Base-by-base conservation (phyloP, 2,888 invertebrate species). In the Amaurobius ferox region DNA sequence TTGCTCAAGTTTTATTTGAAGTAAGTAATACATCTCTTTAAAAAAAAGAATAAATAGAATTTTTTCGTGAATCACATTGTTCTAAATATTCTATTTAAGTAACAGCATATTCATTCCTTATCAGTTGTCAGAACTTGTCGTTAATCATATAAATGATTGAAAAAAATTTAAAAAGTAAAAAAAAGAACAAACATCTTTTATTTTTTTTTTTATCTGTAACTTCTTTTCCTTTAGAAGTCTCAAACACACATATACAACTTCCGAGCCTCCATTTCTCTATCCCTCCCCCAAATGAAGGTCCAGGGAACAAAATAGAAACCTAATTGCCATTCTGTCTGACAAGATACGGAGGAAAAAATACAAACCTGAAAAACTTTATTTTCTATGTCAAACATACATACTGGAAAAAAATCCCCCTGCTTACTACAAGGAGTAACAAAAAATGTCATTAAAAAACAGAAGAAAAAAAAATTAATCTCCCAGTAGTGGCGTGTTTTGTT, bases 401-500 rank as follows among this genome's bases (percentile, higher is more conserved):
- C 70, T 44, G 16, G 64, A 77, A 83, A 77, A 39, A 55, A 66
- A 64, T 48, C 26, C n/a, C n/a, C 28, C 35, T 48, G 28, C 16
- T 30, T 23, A 66, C 26, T 67, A 72, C 28, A 32, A 30, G 23
- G 61, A 73, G 67, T 62, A 67, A 80, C 40, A 80, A 80, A 80
- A 74, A 79, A 62, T 64, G 40, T 64, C 39, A 71, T 62, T 62
- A 40, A 64, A 35, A 71, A 79, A 79, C 71, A 72, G 71, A 72
- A 30, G 16, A 23, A 64, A 79, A 79, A 79, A 79, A 80, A 80
- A 68, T 74, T 80, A 80, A 80, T 80, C 79, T 80, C 68, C 80
- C 61, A 61, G 39, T 73, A 73, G 80, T 80, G 73, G 67, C 80
- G 74, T 80, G 80, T 80, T 80, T 80, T 74, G 68, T 74, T 80